These are phyloP conservation scores for Tympanoctomys barrerae DNA, from an alignment of 2,797 vertebrate genomes.

Conservation along the genomic window DNA sequence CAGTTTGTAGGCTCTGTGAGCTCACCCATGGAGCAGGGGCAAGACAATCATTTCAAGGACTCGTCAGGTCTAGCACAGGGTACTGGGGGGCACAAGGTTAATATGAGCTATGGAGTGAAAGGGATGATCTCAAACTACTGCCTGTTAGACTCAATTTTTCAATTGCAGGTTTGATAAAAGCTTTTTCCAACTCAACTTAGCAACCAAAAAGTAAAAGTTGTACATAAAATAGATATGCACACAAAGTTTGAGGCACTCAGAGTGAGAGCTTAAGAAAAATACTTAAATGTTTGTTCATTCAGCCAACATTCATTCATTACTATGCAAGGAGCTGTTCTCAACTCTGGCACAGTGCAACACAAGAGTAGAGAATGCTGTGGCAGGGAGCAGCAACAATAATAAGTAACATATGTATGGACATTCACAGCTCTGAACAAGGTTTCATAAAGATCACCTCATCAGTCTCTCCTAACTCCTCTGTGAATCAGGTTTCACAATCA, in stretches of 20 bases:
- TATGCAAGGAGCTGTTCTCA: constrained; percentile 55
- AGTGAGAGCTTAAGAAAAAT: constrained; percentile 59
- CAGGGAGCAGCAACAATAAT: neutral
- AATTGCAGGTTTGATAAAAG: constrained; percentile 59
- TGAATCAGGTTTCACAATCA: constrained; percentile 29
- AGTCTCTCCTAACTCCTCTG: neutral
- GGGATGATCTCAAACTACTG: constrained; percentile 53
- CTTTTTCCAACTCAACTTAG: constrained; percentile 42
- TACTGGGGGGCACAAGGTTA: constrained; percentile 25
- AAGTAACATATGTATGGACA: constrained; percentile 29
- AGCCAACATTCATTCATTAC: constrained; percentile 59
- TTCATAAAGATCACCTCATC: constrained; percentile 14
- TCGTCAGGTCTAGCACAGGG: constrained; percentile 7
- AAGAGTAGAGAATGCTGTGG: constrained; percentile 28
- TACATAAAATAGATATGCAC: neutral
- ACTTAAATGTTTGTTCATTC: constrained; percentile 48
- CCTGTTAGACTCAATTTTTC: constrained; percentile 59
- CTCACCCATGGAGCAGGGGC: neutral
- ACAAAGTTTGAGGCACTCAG: constrained; percentile 35
- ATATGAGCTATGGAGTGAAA: constrained; percentile 48
- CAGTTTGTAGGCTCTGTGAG: constrained; percentile 2
- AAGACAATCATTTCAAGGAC: constrained; percentile 52
- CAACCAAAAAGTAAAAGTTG: constrained; percentile 55
- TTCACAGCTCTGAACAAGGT: neutral
- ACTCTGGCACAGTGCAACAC: constrained; percentile 5